Evolutionary conservation across 2,888 invertebrate genomes (phyloP), one percentile per base, ranked within the genome.

Genomic region (Bedellia somnulentella): DNA sequence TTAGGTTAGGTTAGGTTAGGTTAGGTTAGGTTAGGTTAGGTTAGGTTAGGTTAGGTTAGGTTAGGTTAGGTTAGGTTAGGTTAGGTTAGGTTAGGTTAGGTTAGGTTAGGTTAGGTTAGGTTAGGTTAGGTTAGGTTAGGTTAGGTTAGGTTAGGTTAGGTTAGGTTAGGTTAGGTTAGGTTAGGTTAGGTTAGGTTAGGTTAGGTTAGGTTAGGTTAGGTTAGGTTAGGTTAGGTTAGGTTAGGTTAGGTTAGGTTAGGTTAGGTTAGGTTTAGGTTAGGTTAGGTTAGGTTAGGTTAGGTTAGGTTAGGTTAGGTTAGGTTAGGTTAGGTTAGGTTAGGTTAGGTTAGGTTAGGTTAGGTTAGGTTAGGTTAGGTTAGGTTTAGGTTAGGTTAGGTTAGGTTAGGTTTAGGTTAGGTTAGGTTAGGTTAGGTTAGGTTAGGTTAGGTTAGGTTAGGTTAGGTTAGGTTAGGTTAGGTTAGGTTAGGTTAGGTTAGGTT

Each of bases 161-260:
- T 31, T 26, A 27, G 31, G 25, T 31, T 26, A 27, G 31, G 25
- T 31, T 26, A 27, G 31, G 27, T 32, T 27, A 27, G 31, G 27
- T 32, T 27, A 27, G 31, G 27, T 32, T 27, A 27, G 31, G 27
- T 32, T 32, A 32, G 31, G 31, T 32, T 32, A 32, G 31, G 31
- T 32, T 32, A 32, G 31, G 31, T 32, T 32, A 32, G 31, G 31
- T 32, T 32, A 32, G 32, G 32, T 32, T 32, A 32, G 32, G 32
- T 32, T 32, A 32, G 31, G 31, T 32, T 32, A 32, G 31, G 31
- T 32, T 32, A 32, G 31, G 31, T 32, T 32, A 32, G 31, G 31
- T 32, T 32, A 32, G 31, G 31, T 32, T 32, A 32, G 31, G 31
- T 32, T 32, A 32, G 31, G 31, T 32, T 32, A 32, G 31, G 31